These are phyloP conservation scores for Acanthurus tractus DNA, from an alignment of 2,797 vertebrate genomes.

Conservation along the genomic window DNA sequence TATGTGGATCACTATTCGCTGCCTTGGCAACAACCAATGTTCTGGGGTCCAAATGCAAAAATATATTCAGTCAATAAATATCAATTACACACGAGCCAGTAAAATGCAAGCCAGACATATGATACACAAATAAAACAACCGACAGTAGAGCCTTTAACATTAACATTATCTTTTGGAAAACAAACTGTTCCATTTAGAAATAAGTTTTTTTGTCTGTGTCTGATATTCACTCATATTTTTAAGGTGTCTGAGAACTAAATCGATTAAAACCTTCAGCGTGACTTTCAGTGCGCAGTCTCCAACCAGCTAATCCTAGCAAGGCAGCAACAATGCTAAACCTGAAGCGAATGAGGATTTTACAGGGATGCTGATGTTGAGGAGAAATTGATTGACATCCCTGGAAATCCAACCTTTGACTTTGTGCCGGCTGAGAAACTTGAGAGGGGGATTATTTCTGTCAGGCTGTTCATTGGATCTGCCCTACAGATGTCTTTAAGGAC, in stretches of 20 bases:
- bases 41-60: background rate
- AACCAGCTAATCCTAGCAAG: background rate
- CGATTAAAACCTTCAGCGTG: background rate
- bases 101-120: background rate
- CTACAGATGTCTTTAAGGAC: slow-evolving; percentile 32
- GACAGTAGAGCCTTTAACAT: too few species aligned
- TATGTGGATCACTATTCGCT: background rate
- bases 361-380: background rate
- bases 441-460: slow-evolving; percentile 51
- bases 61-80: background rate
- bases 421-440: slow-evolving; percentile 48
- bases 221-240: slow-evolving; percentile 1
- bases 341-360: background rate
- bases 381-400: slow-evolving; percentile 27
- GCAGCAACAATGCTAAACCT: background rate
- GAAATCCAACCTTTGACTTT: slow-evolving; percentile 35
- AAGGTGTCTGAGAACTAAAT: background rate
- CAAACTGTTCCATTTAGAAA: too few species aligned
- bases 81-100: background rate
- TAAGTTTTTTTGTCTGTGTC: background rate
- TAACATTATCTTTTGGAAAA: too few species aligned
- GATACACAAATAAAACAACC: background rate
- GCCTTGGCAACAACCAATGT: background rate
- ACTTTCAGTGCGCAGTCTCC: background rate
- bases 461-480: slow-evolving; percentile 34